Evolutionary conservation across 2,113 vertebrate genomes (phyloP).

Genomic region (Zosterops japonicus): DNA sequence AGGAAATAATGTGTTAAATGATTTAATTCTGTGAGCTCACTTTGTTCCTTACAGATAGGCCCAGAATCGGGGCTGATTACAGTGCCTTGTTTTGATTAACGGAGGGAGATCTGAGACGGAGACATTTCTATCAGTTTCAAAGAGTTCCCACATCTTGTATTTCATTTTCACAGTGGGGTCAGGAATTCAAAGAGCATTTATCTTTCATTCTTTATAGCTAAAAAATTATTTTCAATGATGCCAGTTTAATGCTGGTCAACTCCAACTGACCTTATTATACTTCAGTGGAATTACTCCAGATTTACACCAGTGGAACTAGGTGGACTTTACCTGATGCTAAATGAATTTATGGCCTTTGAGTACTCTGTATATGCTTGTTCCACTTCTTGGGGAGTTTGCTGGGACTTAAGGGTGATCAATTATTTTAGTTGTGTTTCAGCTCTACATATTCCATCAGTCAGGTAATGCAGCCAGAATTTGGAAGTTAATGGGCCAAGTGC

Average conservation of each 20-base stretch:
- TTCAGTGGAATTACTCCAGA: neutral
- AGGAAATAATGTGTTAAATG: constrained; percentile 75
- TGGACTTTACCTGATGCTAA: neutral
- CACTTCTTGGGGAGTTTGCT: neutral
- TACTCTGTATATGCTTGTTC: neutral
- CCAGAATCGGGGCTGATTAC: constrained; percentile 45
- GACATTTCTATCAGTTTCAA: constrained; percentile 51
- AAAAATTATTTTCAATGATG: neutral
- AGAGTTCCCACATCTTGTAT: constrained; percentile 17
- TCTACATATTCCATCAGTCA: neutral
- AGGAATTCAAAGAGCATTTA: constrained; percentile 26
- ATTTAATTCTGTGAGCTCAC: constrained; percentile 63
- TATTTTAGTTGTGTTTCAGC: neutral
- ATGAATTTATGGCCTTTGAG: neutral
- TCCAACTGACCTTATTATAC: constrained; percentile 19
- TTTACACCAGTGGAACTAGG: neutral
- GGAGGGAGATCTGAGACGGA: neutral
- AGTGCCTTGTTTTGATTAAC: constrained; percentile 64
- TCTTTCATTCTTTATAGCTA: constrained; percentile 26
- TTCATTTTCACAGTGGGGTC: constrained; percentile 28
- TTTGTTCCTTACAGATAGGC: constrained; percentile 67
- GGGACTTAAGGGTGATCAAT: neutral
- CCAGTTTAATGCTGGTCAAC: constrained; percentile 20
- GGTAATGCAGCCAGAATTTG: neutral
- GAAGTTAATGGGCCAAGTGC: constrained; percentile 19